Evolutionary conservation across 2,113 vertebrate genomes (phyloP).

Genomic region (Hoplias malabaricus): DNA sequence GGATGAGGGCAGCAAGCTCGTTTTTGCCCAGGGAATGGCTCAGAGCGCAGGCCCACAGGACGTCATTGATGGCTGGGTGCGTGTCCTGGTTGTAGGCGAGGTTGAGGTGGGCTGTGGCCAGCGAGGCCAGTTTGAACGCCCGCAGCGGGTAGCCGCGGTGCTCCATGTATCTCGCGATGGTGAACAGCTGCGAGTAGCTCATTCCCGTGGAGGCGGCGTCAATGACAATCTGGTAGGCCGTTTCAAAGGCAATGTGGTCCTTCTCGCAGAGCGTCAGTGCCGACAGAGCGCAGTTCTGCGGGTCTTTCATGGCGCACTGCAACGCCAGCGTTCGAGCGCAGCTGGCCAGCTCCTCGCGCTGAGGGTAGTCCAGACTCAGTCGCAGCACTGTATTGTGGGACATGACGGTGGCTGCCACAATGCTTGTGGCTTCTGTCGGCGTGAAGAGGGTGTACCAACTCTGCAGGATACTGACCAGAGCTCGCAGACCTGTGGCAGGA

Average conservation of each 20-base stretch:
- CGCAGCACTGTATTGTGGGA: conserved; percentile 96
- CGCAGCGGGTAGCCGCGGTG: conserved; percentile 95
- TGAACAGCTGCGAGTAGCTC: conserved; percentile 97
- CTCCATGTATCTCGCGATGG: conserved; percentile 98
- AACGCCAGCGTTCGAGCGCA: conserved; percentile 92
- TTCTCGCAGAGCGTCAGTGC: conserved; percentile 97
- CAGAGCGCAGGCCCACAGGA: conserved; percentile 96
- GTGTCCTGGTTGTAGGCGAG: conserved; percentile 99
- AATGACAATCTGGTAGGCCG: conserved; percentile 96
- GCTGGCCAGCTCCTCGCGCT: conserved; percentile 94
- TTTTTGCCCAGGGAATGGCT: conserved; percentile 99
- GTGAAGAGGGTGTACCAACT: conserved; percentile 99
- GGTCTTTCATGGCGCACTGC: conserved; percentile 98
- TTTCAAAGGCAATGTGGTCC: conserved; percentile 98
- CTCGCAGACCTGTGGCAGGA: conserved; percentile 79
- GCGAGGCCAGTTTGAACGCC: conserved; percentile 93
- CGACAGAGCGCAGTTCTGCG: conserved; percentile 95
- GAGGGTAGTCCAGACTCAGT: conserved; percentile 92
- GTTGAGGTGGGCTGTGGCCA: conserved; percentile 98
- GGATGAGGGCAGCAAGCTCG: conserved; percentile 94
- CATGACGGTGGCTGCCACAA: conserved; percentile 93
- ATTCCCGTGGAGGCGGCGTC: conserved; percentile 93
- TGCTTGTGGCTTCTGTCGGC: conserved; percentile 96
- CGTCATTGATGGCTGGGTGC: conserved; percentile 96
- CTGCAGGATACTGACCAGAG: conserved; percentile 95